phyloP scores from a whole-genome alignment of 2,888 invertebrate species.

The Pachydiplax longipennis region DNA sequence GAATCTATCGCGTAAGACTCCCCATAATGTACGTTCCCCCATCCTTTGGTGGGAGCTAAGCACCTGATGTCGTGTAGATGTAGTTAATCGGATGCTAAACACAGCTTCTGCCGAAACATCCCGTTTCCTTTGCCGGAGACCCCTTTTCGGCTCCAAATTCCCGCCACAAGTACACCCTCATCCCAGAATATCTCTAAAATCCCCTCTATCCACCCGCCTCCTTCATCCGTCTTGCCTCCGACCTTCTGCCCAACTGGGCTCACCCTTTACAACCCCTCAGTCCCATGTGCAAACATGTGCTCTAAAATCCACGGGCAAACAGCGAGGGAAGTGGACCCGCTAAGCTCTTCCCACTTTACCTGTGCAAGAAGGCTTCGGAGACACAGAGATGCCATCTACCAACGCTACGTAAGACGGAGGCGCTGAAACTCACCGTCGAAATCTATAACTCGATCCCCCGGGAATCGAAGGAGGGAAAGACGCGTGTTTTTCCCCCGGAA shows the following conservation, averaged over 20 bases:
- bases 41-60: too few species aligned
- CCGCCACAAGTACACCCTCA: background rate
- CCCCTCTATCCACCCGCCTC: background rate
- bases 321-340: constrained; percentile 8
- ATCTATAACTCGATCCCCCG: background rate
- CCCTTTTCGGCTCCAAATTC: background rate
- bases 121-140: background rate
- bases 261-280: background rate
- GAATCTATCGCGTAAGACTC: too few species aligned
- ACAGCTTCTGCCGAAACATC: background rate
- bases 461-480: background rate
- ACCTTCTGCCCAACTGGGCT: background rate
- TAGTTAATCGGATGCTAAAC: background rate
- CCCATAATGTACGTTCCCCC: too few species aligned
- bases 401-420: too few species aligned
- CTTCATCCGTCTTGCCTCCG: background rate
- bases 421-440: background rate
- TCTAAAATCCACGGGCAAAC: constrained; percentile 16
- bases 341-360: constrained; percentile 27
- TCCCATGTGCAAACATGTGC: constrained; percentile 23
- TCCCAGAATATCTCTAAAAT: background rate
- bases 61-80: background rate
- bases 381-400: constrained; percentile 24
- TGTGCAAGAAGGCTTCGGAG: constrained; percentile 9
- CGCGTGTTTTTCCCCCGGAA: background rate